Conservation (phyloP, 2,113 vertebrate genomes). For the Gallinago jamesoni region DNA sequence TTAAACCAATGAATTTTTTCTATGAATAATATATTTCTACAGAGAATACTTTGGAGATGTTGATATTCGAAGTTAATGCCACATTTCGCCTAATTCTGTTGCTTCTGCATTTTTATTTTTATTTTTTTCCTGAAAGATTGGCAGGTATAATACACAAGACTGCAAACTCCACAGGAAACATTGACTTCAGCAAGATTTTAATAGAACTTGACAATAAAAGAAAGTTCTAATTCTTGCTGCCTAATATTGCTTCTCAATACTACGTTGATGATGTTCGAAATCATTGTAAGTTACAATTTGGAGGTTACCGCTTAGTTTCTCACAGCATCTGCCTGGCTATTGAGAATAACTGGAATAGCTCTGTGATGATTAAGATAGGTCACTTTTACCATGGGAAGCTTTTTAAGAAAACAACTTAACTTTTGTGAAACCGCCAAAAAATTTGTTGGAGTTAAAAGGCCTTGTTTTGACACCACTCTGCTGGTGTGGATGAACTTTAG, state of each 20-base stretch:
- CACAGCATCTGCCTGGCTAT: not conserved
- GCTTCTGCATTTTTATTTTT: not conserved
- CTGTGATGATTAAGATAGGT: not conserved
- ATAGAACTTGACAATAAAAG: not conserved
- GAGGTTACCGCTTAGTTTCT: not conserved
- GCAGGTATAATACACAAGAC: not conserved
- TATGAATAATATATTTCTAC: slow-evolving; percentile 19
- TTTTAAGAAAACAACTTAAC: not conserved
- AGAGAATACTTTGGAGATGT: not conserved
- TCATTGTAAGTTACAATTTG: not conserved
- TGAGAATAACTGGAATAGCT: not conserved
- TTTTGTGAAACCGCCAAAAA: not conserved
- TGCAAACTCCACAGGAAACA: not conserved
- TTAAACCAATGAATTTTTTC: not conserved
- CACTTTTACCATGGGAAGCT: not conserved
- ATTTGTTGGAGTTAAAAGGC: not conserved
- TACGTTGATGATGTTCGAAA: not conserved
- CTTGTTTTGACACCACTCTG: not conserved
- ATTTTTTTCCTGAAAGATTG: not conserved
- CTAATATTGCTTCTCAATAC: not conserved
- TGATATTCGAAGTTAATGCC: not conserved
- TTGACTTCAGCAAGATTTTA: not conserved
- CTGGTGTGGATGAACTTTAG: not conserved
- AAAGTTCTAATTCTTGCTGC: not conserved
- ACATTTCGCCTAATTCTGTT: not conserved